Conservation (phyloP, 2,888 invertebrate genomes). For the Caenorhabditis sinica region DNA sequence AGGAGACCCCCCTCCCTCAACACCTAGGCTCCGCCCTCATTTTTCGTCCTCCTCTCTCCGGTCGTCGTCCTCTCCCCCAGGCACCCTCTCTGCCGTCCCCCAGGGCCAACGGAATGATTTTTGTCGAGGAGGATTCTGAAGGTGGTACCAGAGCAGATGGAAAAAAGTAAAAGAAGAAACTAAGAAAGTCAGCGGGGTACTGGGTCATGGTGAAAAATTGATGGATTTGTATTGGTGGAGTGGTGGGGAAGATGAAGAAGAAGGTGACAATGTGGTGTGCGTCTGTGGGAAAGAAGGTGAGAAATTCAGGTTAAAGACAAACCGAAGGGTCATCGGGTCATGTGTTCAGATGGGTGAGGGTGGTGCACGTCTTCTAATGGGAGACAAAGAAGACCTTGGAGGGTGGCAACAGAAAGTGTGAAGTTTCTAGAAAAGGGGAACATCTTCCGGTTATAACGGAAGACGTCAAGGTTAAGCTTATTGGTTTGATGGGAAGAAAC, state of each 20-base stretch:
- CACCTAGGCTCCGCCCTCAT: conserved; percentile 48
- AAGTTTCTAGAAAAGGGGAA: background rate
- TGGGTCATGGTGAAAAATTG: conserved; percentile 56
- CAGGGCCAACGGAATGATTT: conserved; percentile 18
- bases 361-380: background rate
- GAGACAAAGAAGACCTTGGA: background rate
- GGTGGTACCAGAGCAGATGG: conserved; percentile 17
- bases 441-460: conserved; percentile 19
- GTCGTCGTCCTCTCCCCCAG: conserved; percentile 2
- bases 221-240: conserved; percentile 1
- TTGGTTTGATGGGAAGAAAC: background rate
- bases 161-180: conserved; percentile 19
- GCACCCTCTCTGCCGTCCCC: conserved; percentile 23
- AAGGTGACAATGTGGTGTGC: background rate
- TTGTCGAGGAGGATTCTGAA: conserved; percentile 27
- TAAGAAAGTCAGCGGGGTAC: conserved; percentile 60
- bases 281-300: conserved; percentile 19
- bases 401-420: background rate
- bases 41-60: conserved; percentile 11
- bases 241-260: background rate
- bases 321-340: conserved; percentile 5
- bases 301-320: background rate
- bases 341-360: background rate
- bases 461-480: conserved; percentile 31
- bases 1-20: background rate